phyloP scores from a whole-genome alignment of 2,888 invertebrate genomes.

The Helicoverpa assulta region DNA sequence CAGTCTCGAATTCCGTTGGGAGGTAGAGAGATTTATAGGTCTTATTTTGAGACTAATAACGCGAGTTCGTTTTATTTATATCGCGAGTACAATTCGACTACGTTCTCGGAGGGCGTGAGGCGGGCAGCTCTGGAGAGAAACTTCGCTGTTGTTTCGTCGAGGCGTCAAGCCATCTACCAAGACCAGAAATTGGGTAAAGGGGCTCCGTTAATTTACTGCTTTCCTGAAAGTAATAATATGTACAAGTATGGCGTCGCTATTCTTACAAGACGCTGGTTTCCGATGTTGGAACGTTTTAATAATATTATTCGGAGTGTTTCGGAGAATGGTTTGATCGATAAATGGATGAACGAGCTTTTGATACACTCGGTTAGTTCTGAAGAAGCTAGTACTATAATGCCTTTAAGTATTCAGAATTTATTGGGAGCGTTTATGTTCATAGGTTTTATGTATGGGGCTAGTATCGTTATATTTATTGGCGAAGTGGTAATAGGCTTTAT shows the following conservation, averaged over 20 bases:
- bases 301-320: slow-evolving; percentile 85
- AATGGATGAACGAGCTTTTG: slow-evolving; percentile 86
- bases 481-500: slow-evolving; percentile 70
- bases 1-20: slow-evolving; percentile 83
- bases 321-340: slow-evolving; percentile 87
- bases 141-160: slow-evolving; percentile 85
- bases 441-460: slow-evolving; percentile 80
- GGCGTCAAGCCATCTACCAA: slow-evolving; percentile 85
- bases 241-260: slow-evolving; percentile 88
- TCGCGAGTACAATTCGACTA: slow-evolving; percentile 84
- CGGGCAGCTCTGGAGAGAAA: slow-evolving; percentile 80
- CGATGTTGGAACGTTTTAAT: slow-evolving; percentile 84
- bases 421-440: slow-evolving; percentile 87
- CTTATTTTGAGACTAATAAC: slow-evolving; percentile 88
- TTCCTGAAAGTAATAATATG: slow-evolving; percentile 83
- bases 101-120: slow-evolving; percentile 82
- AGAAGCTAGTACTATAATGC: slow-evolving; percentile 75
- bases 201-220: slow-evolving; percentile 83
- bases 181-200: slow-evolving; percentile 86
- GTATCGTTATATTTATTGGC: slow-evolving; percentile 78
- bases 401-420: slow-evolving; percentile 83
- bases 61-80: slow-evolving; percentile 87
- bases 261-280: slow-evolving; percentile 85
- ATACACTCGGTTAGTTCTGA: slow-evolving; percentile 73
- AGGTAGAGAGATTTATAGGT: slow-evolving; percentile 86